Conservation (phyloP, 2,888 invertebrate species). For the Dermolepida albohirtum region DNA sequence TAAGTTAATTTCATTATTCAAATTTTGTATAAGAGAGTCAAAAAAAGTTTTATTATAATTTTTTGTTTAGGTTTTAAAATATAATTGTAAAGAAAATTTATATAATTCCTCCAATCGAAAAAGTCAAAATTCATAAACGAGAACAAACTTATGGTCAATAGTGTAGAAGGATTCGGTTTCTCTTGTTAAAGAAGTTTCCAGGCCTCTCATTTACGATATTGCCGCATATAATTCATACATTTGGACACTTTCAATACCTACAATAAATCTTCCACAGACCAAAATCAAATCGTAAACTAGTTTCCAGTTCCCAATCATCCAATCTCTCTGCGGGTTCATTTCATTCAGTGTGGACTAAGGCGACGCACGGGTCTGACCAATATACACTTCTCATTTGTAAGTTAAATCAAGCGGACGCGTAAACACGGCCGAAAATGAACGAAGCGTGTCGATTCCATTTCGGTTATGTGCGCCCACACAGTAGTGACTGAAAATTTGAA, state of each 20-base stretch:
- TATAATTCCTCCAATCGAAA: too few species aligned
- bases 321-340: constrained; percentile 7
- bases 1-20: too few species aligned
- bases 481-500: constrained; percentile 18
- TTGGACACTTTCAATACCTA: constrained; percentile 7
- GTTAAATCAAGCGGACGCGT: constrained; percentile 30
- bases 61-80: too few species aligned
- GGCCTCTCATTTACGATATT: too few species aligned
- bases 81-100: too few species aligned
- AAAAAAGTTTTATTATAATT: too few species aligned
- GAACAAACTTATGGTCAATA: too few species aligned
- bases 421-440: constrained; percentile 28
- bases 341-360: constrained; percentile 3
- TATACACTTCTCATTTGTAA: constrained; percentile 34
- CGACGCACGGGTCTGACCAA: constrained; percentile 7
- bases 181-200: too few species aligned
- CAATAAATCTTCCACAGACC: constrained; percentile 12
- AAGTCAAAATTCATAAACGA: too few species aligned
- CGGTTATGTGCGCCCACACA: constrained; percentile 6
- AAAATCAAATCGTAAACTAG: constrained; percentile 19
- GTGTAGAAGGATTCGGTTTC: too few species aligned
- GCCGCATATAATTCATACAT: neutral
- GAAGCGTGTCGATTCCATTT: constrained; percentile 21
- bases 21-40: too few species aligned
- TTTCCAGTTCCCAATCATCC: neutral